A percentile compares a stretch with the other conserved stretches of the same genome.
These are phyloP conservation scores for Amblyornis subalaris DNA, from an alignment of 2,113 vertebrate genomes.

Conservation along the genomic window DNA sequence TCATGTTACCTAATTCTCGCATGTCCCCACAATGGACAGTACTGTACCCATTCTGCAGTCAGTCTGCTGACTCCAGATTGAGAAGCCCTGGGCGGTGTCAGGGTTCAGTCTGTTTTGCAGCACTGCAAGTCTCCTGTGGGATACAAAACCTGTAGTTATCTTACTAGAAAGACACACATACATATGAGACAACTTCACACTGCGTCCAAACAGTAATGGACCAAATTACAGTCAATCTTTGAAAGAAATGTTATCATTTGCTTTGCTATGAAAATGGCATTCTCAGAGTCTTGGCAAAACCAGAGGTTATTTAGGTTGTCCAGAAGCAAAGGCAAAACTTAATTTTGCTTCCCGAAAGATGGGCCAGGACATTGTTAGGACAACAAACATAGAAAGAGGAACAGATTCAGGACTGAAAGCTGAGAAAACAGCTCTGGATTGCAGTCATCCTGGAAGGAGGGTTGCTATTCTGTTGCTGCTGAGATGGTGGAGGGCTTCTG, in stretches of 20 bases:
- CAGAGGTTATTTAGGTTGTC: neutral
- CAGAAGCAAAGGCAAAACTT: neutral
- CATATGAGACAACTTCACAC: neutral
- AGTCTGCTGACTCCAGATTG: accelerated
- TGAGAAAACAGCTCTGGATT: neutral
- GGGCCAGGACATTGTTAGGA: neutral
- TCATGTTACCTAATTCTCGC: neutral
- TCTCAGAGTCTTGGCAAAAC: neutral
- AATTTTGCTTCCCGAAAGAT: neutral
- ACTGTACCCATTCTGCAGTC: neutral
- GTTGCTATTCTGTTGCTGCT: neutral
- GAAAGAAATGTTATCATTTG: neutral
- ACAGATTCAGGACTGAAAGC: neutral
- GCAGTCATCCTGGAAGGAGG: neutral
- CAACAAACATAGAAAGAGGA: neutral
- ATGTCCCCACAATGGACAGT: neutral
- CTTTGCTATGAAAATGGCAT: neutral
- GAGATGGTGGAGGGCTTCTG: neutral
- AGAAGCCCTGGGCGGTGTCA: neutral
- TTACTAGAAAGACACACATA: neutral
- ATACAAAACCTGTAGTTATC: neutral
- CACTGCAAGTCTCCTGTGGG: neutral
- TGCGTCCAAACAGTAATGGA: neutral
- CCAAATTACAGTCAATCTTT: neutral
- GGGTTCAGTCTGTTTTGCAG: neutral